phyloP scores from a whole-genome alignment of 1,140 invertebrate species.

The Paramacrobiotus metropolitanus region DNA sequence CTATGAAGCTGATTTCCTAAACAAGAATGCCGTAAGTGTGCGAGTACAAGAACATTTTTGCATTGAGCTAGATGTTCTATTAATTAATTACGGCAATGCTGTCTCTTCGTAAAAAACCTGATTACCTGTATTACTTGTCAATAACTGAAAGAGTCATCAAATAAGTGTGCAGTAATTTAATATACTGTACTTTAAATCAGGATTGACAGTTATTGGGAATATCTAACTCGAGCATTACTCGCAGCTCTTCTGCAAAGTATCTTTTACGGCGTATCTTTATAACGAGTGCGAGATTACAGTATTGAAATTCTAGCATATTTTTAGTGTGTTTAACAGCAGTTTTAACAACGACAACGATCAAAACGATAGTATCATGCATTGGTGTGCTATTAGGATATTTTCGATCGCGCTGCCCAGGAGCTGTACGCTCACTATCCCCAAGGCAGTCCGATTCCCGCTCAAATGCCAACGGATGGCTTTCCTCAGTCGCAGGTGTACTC shows the following conservation, averaged over 20 bases:
- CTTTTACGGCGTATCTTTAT: too few relatives aligned
- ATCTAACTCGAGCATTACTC: too few relatives aligned
- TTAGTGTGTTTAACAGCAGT: too few relatives aligned
- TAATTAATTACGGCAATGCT: background rate
- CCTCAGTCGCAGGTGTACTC: too few relatives aligned
- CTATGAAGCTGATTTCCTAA: background rate
- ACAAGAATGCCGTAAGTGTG: background rate
- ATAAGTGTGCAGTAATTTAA: background rate
- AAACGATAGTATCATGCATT: background rate
- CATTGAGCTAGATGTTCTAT: background rate
- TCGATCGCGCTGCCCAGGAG: background rate
- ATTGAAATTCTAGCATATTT: too few relatives aligned
- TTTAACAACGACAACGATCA: background rate
- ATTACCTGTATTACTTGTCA: background rate
- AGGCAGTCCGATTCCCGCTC: background rate
- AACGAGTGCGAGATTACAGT: too few relatives aligned
- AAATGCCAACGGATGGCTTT: too few relatives aligned
- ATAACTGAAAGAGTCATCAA: background rate
- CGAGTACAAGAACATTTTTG: background rate
- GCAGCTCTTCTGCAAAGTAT: too few relatives aligned
- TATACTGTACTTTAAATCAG: background rate
- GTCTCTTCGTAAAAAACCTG: background rate
- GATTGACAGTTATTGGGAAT: background rate
- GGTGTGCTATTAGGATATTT: background rate
- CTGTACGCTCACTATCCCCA: background rate